These are phyloP conservation scores for Chalcis sispes DNA, from an alignment of 2,888 invertebrate genomes.

Conservation along the genomic window DNA sequence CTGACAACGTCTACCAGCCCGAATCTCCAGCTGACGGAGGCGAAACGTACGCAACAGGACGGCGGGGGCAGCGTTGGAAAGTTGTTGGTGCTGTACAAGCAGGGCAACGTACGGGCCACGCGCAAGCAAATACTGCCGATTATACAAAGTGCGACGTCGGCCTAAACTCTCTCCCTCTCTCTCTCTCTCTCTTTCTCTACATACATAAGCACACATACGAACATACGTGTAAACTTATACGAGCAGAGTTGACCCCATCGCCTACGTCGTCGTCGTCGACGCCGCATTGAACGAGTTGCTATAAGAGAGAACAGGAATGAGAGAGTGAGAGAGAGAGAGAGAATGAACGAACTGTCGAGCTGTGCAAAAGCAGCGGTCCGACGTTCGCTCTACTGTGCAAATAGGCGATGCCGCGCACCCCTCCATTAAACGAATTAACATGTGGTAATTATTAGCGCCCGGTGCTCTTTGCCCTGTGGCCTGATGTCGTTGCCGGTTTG, in stretches of 20 bases:
- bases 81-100: constrained; percentile 76
- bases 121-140: constrained; percentile 85
- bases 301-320: neutral
- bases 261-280: neutral
- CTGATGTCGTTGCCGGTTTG: neutral
- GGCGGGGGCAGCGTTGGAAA: neutral
- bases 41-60: constrained; percentile 54
- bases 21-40: constrained; percentile 63
- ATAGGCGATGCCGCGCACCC: constrained; percentile 18
- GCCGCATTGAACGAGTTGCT: neutral
- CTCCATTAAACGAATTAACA: constrained; percentile 60
- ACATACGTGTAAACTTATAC: neutral
- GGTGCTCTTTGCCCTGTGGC: constrained; percentile 1
- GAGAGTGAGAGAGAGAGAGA: neutral
- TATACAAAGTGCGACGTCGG: constrained; percentile 75
- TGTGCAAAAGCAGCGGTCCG: constrained; percentile 27
- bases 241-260: neutral
- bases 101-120: constrained; percentile 80
- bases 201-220: neutral
- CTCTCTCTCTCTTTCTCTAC: too few species aligned
- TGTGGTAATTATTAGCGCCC: constrained; percentile 57
- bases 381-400: constrained; percentile 32
- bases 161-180: constrained; percentile 20
- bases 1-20: constrained; percentile 63
- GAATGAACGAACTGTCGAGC: constrained; percentile 18